phyloP scores from a whole-genome alignment of 2,797 vertebrate species.

The Parauchenoglanis punctatus region DNA sequence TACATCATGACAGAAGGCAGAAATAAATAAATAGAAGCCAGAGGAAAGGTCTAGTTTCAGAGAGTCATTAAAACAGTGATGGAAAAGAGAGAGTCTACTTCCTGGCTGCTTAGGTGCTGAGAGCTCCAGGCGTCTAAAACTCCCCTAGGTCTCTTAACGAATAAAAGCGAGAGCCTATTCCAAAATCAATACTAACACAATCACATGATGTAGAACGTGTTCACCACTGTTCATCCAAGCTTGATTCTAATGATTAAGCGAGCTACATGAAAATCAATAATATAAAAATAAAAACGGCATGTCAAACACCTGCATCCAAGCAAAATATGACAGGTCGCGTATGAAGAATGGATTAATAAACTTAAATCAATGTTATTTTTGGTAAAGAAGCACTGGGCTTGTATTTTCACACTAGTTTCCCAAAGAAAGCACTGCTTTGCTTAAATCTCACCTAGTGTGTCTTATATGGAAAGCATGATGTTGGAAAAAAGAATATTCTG shows the following conservation, averaged over 20 bases:
- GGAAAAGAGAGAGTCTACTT: slow-evolving; percentile 28
- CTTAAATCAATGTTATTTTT: slow-evolving; percentile 38
- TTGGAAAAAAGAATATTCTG: neutral
- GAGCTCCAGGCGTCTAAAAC: slow-evolving; percentile 20
- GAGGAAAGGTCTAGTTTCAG: slow-evolving; percentile 2
- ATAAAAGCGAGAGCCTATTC: slow-evolving; percentile 37
- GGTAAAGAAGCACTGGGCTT: slow-evolving; percentile 10
- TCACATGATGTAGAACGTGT: slow-evolving; percentile 37
- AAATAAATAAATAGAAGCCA: neutral
- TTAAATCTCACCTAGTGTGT: neutral
- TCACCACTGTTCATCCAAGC: slow-evolving; percentile 33
- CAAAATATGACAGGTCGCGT: neutral
- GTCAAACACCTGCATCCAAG: slow-evolving; percentile 18
- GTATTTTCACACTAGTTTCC: slow-evolving; percentile 4
- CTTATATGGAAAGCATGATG: slow-evolving; percentile 28
- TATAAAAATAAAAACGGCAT: slow-evolving; percentile 19
- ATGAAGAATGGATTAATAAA: slow-evolving; percentile 41
- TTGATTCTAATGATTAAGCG: slow-evolving; percentile 30
- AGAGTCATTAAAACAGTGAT: slow-evolving; percentile 16
- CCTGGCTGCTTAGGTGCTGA: slow-evolving; percentile 29
- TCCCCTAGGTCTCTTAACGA: slow-evolving; percentile 36
- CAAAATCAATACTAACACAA: slow-evolving; percentile 50
- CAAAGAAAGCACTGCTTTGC: neutral
- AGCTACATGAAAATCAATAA: slow-evolving; percentile 39
- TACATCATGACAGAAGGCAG: neutral